Base-by-base conservation (phyloP, 2,888 invertebrate genomes). In the Odontocolon sp. region DNA sequence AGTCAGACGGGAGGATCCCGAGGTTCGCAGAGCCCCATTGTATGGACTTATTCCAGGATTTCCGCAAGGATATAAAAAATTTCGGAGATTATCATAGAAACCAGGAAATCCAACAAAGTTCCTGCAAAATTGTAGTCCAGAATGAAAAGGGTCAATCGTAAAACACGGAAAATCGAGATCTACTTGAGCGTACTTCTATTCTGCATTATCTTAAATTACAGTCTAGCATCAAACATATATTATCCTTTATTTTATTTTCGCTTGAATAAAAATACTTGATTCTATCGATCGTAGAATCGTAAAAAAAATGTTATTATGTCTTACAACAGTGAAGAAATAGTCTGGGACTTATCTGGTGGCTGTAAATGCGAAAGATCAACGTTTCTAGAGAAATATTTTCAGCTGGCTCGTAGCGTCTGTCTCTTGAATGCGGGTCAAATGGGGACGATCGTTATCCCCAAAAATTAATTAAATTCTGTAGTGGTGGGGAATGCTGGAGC, bases 381-480 rank as follows among this genome's bases (percentile, higher is more conserved):
- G 61, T 31, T 31, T 9, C 45, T 11, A 45, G 14, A 33, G 26
- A 5, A 47, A 18, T 36, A 6, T 8, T 18, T 4, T 31, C 5
- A 11, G 23, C n/a, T 4, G 23, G 45, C 6, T 40, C 42, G 52
- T 42, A 31, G 8, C 9, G 6, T 36, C 61, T 18, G 38, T 42
- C 5, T 33, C 14, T 59, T 50, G 33, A 52, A 40, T 28, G 36
- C n/a, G 16, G 9, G 33, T 68, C 28, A 57, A 66, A 23, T 4
- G 11, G 36, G 33, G 40, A 56, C 63, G 68, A 57, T 68, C 54
- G 63, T 68, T 74, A 68, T 68, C 63, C 16, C 23, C 21, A 21
- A 68, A 63, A 68, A 74, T 74, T 74, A 74, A 74, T 74, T 68
- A 68, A 74, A 63, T 74, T 74, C 68, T 68, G 45, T 14, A 74